Evolutionary conservation across 2,888 invertebrate genomes (phyloP), one percentile per base, ranked within the genome.

Genomic region (Drosophila formosana): DNA sequence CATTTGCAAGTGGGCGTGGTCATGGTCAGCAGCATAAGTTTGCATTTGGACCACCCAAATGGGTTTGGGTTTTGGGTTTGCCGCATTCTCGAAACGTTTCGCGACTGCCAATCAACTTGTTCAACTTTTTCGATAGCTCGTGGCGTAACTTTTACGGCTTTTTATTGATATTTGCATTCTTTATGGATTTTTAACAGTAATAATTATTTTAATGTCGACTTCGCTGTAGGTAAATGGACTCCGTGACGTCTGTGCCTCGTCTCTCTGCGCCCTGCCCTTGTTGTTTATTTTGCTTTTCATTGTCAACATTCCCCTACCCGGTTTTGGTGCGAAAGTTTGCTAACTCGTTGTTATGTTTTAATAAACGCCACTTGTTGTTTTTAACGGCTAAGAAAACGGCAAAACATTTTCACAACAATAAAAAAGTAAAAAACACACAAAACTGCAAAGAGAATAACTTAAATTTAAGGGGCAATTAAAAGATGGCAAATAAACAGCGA

Each of bases 131-230:
- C 58, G 62, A 71, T 57, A 62, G 63, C 65, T 61, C 43, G 46
- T 52, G 53, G 71, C 72, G 64, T 61, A 66, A 73, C 67, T 79
- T 87, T 84, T 84, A 83, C 63, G 73, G 66, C 66, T 68, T 72
- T 88, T 82, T 75, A 82, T 84, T 78, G 73, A 78, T 71, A 80
- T 88, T 68, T 57, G 32, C 18, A 30, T 62, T 74, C 72, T 86
- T 86, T 83, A 85, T 80, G 77, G 72, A 56, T 79, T 86, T 88
- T 88, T 88, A 85, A 85, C 89, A 81, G 89, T 77, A 84, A 87
- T 84, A 84, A 87, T 83, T 89, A 87, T 81, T 87, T 81, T 75
- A 84, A 87, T 79, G 79, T 46, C 52, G 69, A 49, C 76, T 63
- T 66, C 58, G 87, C 87, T 81, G 86, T 88, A 88, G 88, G 82